Evolutionary conservation across 2,888 invertebrate genomes (phyloP), one percentile per base, ranked within the genome.

Genomic region (Neocrepidodera transversa): DNA sequence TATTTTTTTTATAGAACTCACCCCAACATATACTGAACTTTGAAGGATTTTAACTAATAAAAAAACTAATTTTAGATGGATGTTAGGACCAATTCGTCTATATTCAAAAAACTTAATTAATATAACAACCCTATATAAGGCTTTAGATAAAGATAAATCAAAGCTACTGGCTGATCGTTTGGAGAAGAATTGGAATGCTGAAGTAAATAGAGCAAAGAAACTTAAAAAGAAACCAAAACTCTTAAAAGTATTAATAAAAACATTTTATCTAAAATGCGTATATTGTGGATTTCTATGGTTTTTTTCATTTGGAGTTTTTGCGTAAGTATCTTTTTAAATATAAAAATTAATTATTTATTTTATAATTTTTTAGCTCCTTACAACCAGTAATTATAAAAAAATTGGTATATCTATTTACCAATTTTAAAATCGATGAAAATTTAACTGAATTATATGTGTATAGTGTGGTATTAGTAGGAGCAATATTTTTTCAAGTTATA

Each of bases 181-280:
- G 10, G 87, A 87, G 72, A 79, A 81, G 72, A 83, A 87, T 80
- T 89, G 89, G 89, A 78, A 83, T 58, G 83, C 83, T 75, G 87
- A 88, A 78, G 76, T 87, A 60, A 81, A 82, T 56, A 76, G 81
- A 60, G 83, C 85, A 0, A 81, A 79, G 75, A 81, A 82, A 10
- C 81, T 42, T 28, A 36, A 51, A 5, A 17, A 82, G 65, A 83
- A 84, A 68, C 88, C 89, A 5, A 84, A 84, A n/a, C 80, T 89
- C 13, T 81, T 86, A 20, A 85, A 83, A 57, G 87, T 87, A 6
- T 82, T 89, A 72, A 81, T 85, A 60, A 83, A 84, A 67, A 84
- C 88, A 28, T 89, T 88, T 77, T 85, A 86, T 82, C 81, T 83
- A 70, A 85, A 86, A 67, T 87, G 86, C 68, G 80, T 86, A 20